Conservation (phyloP, 2,888 invertebrate genomes). For the Heliconius ethilla region DNA sequence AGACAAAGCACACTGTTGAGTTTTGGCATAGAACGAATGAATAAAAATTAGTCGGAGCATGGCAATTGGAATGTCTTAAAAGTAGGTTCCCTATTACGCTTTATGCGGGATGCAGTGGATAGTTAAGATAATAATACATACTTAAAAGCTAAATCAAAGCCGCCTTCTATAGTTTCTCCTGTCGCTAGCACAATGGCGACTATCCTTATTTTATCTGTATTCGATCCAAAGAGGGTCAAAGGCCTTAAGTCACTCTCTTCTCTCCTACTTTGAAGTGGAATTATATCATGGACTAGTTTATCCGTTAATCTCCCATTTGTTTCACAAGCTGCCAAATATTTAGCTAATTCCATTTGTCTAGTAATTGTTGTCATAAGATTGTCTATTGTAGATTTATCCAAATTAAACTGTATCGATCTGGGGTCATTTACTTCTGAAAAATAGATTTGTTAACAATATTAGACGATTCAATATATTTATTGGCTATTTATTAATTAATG, state of each 20-base stretch:
- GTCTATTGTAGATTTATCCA: conserved; percentile 87
- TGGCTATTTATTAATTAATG: background rate
- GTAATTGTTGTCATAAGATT: conserved; percentile 90
- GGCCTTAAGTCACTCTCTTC: conserved; percentile 67
- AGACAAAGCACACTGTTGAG: too few relatives aligned
- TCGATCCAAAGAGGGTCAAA: conserved; percentile 88
- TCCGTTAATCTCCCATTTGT: conserved; percentile 73
- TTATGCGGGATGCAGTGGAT: too few relatives aligned
- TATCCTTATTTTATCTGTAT: conserved; percentile 85
- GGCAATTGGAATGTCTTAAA: too few relatives aligned
- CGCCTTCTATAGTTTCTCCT: conserved; percentile 85
- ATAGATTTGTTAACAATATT: background rate
- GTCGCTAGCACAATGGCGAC: conserved; percentile 86
- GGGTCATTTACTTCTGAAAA: conserved; percentile 72
- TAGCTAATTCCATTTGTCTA: conserved; percentile 90
- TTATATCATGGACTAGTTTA: conserved; percentile 64
- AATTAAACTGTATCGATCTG: conserved; percentile 85
- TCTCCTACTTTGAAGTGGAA: conserved; percentile 56
- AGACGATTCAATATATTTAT: background rate
- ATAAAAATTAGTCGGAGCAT: too few relatives aligned
- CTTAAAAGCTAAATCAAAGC: conserved; percentile 87
- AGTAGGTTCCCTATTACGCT: too few relatives aligned
- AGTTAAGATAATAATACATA: conserved; percentile 58
- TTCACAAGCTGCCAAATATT: conserved; percentile 86
- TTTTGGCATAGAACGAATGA: too few relatives aligned